phyloP scores from a whole-genome alignment of 2,113 vertebrate species.

The Albula goreensis region DNA sequence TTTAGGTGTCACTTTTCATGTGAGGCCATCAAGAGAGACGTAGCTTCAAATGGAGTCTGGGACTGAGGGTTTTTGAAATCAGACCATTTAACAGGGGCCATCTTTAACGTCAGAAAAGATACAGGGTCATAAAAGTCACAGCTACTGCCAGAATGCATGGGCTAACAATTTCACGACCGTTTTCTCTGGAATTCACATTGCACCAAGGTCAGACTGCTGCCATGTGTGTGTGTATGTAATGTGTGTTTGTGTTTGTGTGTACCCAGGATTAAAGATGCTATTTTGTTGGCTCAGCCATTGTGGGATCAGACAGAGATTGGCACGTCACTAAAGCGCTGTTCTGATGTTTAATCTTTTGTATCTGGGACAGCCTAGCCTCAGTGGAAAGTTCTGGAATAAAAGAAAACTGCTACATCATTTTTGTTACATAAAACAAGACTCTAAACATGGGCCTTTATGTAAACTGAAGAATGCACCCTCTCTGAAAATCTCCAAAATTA shows the following conservation, averaged over 20 bases:
- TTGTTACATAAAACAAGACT: neutral
- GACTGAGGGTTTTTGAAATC: neutral
- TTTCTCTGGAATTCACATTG: conserved; percentile 28
- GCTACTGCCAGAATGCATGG: neutral
- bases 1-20: neutral
- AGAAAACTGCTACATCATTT: neutral
- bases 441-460: neutral
- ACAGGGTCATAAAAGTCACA: neutral
- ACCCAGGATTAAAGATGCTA: neutral
- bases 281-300: neutral
- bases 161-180: neutral
- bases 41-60: neutral
- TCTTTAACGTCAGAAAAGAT: neutral
- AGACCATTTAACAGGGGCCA: neutral
- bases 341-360: conserved; percentile 13
- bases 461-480: neutral
- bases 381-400: neutral
- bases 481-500: neutral
- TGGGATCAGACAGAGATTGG: conserved; percentile 21
- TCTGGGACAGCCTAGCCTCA: neutral
- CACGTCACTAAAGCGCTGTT: conserved; percentile 23
- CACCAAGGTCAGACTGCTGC: neutral
- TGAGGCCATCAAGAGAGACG: neutral
- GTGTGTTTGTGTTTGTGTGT: conserved; percentile 15
- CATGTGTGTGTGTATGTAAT: neutral